Conservation (phyloP, 2,113 vertebrate genomes). For the Candoia aspera region DNA sequence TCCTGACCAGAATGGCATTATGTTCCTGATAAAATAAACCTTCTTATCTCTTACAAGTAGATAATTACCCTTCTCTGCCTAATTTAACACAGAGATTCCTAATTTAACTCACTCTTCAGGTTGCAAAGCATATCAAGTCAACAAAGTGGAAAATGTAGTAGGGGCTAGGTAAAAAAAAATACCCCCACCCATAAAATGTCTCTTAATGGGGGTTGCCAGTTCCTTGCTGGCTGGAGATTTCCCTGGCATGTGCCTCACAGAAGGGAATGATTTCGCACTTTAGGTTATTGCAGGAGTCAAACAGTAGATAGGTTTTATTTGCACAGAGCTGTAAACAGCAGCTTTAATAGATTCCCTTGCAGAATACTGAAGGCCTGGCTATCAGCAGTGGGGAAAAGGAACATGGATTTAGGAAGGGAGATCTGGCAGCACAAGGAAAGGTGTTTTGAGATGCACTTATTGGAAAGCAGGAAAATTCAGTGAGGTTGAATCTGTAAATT, state of each 20-base stretch:
- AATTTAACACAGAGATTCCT: constrained; percentile 61
- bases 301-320: background rate
- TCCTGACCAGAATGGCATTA: constrained; percentile 2
- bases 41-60: constrained; percentile 51
- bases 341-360: constrained; percentile 19
- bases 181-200: background rate
- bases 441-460: constrained; percentile 1
- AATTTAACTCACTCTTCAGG: constrained; percentile 40
- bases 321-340: constrained; percentile 25
- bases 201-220: background rate
- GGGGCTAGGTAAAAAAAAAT: constrained; percentile 45
- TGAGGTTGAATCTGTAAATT: background rate
- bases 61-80: constrained; percentile 69
- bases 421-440: background rate
- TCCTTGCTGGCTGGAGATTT: constrained; percentile 3
- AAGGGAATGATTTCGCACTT: accelerated
- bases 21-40: constrained; percentile 22
- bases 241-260: accelerated
- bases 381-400: background rate
- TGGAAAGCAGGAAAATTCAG: background rate
- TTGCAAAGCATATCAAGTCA: constrained; percentile 40
- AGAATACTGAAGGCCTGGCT: constrained; percentile 10
- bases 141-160: constrained; percentile 22
- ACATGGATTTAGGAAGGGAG: constrained; percentile 2
- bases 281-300: background rate